Evolutionary conservation across 2,113 vertebrate species (phyloP).

Genomic region (Centropus bengalensis): DNA sequence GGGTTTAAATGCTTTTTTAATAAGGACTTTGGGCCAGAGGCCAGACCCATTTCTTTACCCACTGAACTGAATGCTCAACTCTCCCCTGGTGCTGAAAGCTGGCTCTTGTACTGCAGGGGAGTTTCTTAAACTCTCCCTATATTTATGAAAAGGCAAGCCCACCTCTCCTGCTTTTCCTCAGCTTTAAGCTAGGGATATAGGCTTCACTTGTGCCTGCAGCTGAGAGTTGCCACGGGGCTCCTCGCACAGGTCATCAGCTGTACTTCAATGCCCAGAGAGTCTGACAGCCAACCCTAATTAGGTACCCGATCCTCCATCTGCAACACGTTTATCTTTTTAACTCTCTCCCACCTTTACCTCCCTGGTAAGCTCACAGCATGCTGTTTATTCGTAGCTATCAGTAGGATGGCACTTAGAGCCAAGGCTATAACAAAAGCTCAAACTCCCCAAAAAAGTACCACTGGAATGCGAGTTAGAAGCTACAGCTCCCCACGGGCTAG

Average conservation of each 20-base stretch:
- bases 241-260: neutral
- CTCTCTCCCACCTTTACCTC: neutral
- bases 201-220: neutral
- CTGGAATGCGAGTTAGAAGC: neutral
- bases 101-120: neutral
- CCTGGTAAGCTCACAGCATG: neutral
- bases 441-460: neutral
- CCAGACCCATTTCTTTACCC: neutral
- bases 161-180: neutral
- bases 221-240: neutral
- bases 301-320: neutral
- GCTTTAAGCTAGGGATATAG: neutral
- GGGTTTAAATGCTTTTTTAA: neutral
- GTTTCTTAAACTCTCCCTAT: neutral
- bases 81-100: neutral
- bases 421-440: fast-evolving
- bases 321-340: fast-evolving
- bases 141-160: fast-evolving
- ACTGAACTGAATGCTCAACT: neutral
- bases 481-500: neutral
- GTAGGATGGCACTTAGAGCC: no score
- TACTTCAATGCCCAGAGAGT: neutral
- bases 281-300: neutral
- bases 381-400: no score
- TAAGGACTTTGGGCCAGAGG: neutral